Conservation (phyloP, 2,888 invertebrate genomes). For the Capitulum mitella region DNA sequence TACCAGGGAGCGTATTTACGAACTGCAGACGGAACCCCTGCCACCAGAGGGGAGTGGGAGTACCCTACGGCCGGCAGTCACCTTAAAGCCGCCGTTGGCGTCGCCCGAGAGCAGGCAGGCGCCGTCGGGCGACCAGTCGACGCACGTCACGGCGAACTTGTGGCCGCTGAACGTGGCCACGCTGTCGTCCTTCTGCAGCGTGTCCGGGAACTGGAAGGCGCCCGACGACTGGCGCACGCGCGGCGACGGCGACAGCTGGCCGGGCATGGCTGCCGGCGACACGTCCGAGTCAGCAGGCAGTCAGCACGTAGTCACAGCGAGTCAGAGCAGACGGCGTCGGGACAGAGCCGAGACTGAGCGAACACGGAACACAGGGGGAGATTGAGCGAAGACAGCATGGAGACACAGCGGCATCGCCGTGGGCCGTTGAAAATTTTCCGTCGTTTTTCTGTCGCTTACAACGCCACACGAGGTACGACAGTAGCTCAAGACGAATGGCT, state of each 20-base stretch:
- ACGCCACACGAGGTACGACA: too few species aligned
- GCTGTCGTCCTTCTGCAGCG: background rate
- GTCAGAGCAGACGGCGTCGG: background rate
- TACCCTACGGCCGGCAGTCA: too few species aligned
- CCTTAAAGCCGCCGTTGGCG: background rate
- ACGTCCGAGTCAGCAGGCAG: background rate
- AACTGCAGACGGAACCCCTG: too few species aligned
- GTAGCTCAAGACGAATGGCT: too few species aligned
- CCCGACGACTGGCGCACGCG: slow-evolving; percentile 17
- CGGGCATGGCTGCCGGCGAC: background rate
- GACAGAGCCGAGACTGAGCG: slow-evolving; percentile 5
- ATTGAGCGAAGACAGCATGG: background rate
- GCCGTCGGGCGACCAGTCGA: background rate
- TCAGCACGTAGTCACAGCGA: background rate
- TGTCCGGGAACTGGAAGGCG: background rate
- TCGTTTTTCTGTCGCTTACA: too few species aligned
- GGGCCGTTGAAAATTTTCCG: too few species aligned
- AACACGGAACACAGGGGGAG: background rate
- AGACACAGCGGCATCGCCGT: too few species aligned
- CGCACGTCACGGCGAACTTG: background rate
- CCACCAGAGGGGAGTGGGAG: background rate
- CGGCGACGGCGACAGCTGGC: slow-evolving; percentile 4
- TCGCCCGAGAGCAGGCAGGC: background rate
- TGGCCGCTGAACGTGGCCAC: background rate
- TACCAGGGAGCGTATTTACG: too few species aligned